Conservation (phyloP, 2,113 vertebrate species). For the Pogonocichla stellata region DNA sequence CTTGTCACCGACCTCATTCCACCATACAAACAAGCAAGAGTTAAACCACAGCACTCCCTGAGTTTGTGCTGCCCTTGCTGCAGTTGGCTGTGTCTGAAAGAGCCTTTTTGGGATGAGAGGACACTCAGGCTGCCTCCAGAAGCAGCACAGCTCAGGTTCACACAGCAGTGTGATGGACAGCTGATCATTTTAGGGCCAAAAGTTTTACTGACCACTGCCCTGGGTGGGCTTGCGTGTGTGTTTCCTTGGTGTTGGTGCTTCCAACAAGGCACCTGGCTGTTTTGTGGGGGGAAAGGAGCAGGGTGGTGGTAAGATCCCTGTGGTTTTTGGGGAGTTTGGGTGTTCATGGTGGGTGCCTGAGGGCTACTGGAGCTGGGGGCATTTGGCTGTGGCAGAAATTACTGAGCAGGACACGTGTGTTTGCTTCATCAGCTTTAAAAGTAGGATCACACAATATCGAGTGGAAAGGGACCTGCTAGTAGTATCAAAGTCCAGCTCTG, state of each 20-base stretch:
- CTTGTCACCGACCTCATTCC: neutral
- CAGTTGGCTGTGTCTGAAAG: neutral
- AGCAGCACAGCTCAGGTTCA: neutral
- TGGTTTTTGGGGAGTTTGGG: neutral
- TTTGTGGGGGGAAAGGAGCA: neutral
- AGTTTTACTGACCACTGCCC: neutral
- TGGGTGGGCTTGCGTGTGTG: accelerated
- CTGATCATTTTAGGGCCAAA: neutral
- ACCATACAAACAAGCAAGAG: neutral
- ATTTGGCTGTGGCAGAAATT: neutral
- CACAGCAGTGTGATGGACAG: neutral
- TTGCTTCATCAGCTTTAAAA: neutral
- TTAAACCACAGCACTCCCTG: neutral
- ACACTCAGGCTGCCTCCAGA: neutral
- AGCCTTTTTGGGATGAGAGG: neutral
- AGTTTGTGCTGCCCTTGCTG: neutral
- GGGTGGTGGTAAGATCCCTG: neutral
- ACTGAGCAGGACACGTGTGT: accelerated
- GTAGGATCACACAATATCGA: neutral
- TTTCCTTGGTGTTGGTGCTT: neutral
- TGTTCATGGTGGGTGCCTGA: neutral
- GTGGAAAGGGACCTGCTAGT: neutral
- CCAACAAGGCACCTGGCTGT: neutral
- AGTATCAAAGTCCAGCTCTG: neutral
- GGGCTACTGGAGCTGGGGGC: neutral